These are phyloP conservation scores for Melanerpes formicivorus DNA, from an alignment of 2,113 vertebrate genomes.

Conservation along the genomic window DNA sequence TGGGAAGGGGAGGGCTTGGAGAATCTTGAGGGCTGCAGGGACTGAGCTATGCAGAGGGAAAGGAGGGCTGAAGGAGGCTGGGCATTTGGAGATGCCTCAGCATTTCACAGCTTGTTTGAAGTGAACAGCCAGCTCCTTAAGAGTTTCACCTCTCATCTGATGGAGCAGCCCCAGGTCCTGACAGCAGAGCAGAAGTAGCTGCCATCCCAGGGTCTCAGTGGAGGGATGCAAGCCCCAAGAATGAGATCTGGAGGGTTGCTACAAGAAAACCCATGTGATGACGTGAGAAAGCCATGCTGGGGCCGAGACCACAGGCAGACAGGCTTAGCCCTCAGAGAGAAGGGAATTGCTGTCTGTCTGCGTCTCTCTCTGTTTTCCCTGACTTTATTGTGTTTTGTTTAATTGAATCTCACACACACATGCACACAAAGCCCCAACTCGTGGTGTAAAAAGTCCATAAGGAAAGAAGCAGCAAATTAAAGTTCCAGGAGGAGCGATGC, in stretches of 20 bases:
- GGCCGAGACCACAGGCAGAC: not conserved
- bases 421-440: constrained; percentile 32
- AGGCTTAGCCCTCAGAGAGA: constrained; percentile 15
- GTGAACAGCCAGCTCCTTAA: not conserved
- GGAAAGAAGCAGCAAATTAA: constrained; percentile 17
- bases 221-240: constrained; percentile 11
- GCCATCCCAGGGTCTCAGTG: not conserved
- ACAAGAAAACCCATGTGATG: not conserved
- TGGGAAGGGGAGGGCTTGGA: not conserved
- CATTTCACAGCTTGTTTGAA: not conserved
- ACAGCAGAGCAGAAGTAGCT: not conserved
- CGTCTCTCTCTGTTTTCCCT: constrained; percentile 23
- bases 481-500: not conserved
- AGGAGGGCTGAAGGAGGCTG: not conserved
- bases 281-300: not conserved
- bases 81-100: not conserved
- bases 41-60: not conserved
- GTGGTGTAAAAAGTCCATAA: not conserved
- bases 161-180: not conserved
- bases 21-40: not conserved
- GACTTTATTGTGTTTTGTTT: constrained; percentile 68
- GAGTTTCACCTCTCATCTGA: not conserved
- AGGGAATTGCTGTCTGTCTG: constrained; percentile 17
- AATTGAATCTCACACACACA: constrained; percentile 52
- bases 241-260: not conserved